These are phyloP conservation scores for Picus viridis DNA, from an alignment of 2,797 vertebrate species.

Conservation along the genomic window DNA sequence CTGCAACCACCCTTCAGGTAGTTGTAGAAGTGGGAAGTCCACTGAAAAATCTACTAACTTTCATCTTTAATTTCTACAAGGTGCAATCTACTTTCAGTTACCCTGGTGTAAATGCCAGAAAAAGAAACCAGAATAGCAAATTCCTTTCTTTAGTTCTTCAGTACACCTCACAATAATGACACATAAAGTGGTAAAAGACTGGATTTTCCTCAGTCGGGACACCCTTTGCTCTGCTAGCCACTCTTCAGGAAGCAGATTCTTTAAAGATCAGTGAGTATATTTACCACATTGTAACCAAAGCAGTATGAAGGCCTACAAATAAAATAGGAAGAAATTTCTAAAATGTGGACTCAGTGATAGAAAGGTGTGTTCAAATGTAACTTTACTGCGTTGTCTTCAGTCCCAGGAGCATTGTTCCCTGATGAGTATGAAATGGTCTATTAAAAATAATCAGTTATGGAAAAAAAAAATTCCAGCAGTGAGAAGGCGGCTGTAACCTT, in stretches of 20 bases:
- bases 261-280: neutral
- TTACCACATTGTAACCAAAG: neutral
- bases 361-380: neutral
- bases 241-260: neutral
- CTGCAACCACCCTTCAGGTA: no score
- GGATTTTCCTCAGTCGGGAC: neutral
- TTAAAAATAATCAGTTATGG: neutral
- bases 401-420: neutral
- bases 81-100: conserved; percentile 19
- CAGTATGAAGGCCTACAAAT: neutral
- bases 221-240: neutral
- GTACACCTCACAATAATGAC: neutral
- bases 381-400: neutral
- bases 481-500: neutral
- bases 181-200: neutral
- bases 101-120: conserved; percentile 15
- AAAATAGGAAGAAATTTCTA: neutral
- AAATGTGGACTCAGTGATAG: neutral
- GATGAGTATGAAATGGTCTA: neutral
- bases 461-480: neutral
- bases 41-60: conserved; percentile 32
- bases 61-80: conserved; percentile 39
- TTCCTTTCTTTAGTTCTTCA: conserved; percentile 9
- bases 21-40: neutral
- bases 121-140: conserved; percentile 20